phyloP scores from a whole-genome alignment of 2,113 vertebrate genomes.

The Pagrus major region DNA sequence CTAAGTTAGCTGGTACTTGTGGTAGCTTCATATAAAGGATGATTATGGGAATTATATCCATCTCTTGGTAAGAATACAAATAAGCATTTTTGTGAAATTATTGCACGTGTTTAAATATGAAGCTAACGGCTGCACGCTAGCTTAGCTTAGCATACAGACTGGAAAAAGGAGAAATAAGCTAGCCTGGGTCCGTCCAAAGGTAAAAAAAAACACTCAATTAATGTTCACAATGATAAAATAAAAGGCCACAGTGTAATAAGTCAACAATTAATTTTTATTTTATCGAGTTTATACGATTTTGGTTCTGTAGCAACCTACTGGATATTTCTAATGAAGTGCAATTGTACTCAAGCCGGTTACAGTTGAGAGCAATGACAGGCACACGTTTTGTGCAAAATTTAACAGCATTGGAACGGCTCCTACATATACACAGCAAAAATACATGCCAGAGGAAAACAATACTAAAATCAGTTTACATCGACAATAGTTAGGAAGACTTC shows the following conservation, averaged over 20 bases:
- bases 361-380: conserved; percentile 81
- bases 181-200: background rate
- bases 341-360: conserved; percentile 79
- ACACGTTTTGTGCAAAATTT: conserved; percentile 80
- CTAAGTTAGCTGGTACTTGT: no score
- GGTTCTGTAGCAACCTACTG: conserved; percentile 79
- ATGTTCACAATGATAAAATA: conserved; percentile 11
- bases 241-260: conserved; percentile 64
- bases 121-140: background rate
- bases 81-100: background rate
- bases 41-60: no score
- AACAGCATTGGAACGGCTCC: conserved; percentile 74
- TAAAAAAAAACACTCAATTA: no score
- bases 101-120: background rate
- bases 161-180: background rate
- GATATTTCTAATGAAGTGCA: conserved; percentile 77
- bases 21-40: no score
- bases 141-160: background rate
- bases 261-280: conserved; percentile 79
- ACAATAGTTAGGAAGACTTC: conserved; percentile 70
- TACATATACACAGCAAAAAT: conserved; percentile 76
- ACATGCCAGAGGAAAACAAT: conserved; percentile 78
- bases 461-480: conserved; percentile 63
- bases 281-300: conserved; percentile 72
- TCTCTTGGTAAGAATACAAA: background rate